These are phyloP conservation scores for Drosophila suzukii DNA, from an alignment of 1,140 invertebrate genomes.

Conservation along the genomic window DNA sequence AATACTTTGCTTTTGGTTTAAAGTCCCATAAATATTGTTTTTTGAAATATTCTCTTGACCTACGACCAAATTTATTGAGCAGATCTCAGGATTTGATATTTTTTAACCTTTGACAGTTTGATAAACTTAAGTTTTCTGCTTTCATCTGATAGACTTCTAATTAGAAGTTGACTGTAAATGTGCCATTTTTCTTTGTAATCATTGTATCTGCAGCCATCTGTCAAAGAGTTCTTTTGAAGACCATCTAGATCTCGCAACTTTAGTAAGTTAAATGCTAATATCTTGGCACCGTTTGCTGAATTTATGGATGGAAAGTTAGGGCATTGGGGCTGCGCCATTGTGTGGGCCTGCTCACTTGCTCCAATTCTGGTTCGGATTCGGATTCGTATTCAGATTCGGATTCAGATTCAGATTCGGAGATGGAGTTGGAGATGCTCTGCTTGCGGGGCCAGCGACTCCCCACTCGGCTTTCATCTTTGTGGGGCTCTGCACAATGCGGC, in stretches of 20 bases:
- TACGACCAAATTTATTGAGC: background rate
- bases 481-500: slow-evolving; percentile 65
- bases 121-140: slow-evolving; percentile 2
- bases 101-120: background rate
- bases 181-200: slow-evolving; percentile 20
- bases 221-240: slow-evolving; percentile 14
- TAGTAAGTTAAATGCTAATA: slow-evolving; percentile 2
- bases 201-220: slow-evolving; percentile 11
- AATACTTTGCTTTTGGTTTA: background rate
- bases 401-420: no score
- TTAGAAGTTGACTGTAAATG: slow-evolving; percentile 24
- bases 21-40: background rate
- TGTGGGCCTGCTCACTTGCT: slow-evolving; percentile 14
- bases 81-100: background rate
- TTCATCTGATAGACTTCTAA: slow-evolving; percentile 14
- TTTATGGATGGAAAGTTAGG: slow-evolving; percentile 39
- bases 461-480: slow-evolving; percentile 48
- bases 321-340: slow-evolving; percentile 33
- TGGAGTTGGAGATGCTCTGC: slow-evolving; percentile 10
- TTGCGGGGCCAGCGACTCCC: slow-evolving; percentile 19
- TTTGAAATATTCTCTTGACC: background rate
- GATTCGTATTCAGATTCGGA: slow-evolving; percentile 5
- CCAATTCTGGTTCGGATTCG: slow-evolving; percentile 31
- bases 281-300: background rate
- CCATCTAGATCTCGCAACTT: slow-evolving; percentile 14